Percentiles rank a stretch among this genome's conserved stretches.
These are phyloP conservation scores for Slavum lentiscoides DNA, from an alignment of 2,888 invertebrate genomes.

Conservation along the genomic window DNA sequence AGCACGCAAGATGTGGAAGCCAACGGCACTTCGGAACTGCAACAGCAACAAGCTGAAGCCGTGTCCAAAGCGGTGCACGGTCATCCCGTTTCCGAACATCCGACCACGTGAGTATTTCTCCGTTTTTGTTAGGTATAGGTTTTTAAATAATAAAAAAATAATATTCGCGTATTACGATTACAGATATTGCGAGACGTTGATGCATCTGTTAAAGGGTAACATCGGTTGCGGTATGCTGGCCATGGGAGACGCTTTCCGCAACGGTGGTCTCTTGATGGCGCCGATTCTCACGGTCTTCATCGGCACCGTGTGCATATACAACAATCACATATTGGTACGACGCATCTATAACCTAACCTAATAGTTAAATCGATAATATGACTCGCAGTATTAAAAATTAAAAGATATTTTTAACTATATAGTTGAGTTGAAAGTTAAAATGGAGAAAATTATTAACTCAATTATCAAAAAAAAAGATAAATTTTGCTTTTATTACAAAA, in stretches of 20 bases:
- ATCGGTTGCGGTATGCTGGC: conserved; percentile 94
- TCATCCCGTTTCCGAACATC: conserved; percentile 49
- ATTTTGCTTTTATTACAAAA: no score
- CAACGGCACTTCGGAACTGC: not conserved
- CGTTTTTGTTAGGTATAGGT: no score
- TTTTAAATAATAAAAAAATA: no score
- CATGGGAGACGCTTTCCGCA: conserved; percentile 90
- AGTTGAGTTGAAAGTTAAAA: no score
- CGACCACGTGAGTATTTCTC: conserved; percentile 47
- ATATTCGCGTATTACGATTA: not conserved
- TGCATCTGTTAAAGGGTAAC: conserved; percentile 92
- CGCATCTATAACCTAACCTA: not conserved
- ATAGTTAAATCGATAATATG: no score
- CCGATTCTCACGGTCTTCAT: conserved; percentile 76
- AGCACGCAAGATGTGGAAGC: conserved; percentile 38
- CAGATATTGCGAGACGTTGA: conserved; percentile 83
- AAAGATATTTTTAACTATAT: no score
- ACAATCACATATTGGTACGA: conserved; percentile 85
- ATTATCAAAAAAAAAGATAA: no score
- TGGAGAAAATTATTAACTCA: no score
- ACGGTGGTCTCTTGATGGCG: conserved; percentile 85
- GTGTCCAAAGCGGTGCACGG: conserved; percentile 48
- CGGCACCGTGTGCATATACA: conserved; percentile 84
- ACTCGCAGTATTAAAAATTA: no score
- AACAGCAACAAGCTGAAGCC: conserved; percentile 30